Evolutionary conservation across 2,888 invertebrate species (phyloP), one percentile per base, ranked within the genome.

Genomic region (Gortyna flavago): DNA sequence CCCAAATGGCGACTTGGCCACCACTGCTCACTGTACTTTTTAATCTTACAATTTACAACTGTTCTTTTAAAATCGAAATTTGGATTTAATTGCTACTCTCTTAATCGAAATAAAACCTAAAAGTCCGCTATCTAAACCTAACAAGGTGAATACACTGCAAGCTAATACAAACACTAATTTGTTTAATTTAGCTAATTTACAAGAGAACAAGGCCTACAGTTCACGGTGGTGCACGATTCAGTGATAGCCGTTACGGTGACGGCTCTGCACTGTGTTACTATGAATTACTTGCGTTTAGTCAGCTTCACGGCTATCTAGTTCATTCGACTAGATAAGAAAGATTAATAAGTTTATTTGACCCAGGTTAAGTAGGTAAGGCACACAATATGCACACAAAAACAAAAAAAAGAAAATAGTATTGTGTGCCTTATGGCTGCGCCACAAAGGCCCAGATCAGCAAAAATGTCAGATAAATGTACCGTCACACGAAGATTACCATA

Each of bases 191-290:
- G 70, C 69, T 75, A 83, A 85, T 85, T 85, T 79, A 70, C 77
- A 78, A 83, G 82, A 72, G 73, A 81, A 87, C 80, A 83, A 71
- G 66, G 59, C 64, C 35, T 72, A 76, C 54, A 74, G 81, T 86
- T 88, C 76, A 88, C 84, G 80, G 85, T 79, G 64, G n/a, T 85
- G 78, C 78, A 72, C 83, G 88, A 88, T 88, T 75, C 75, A 41
- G 64, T 74, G 87, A 88, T 88, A 88, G 81, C n/a, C 85, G 88
- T 88, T 81, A 81, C 87, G 87, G 77, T 85, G 85, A 78, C 83
- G 79, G 85, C 62, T 18, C 65, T 57, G 51, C 62, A 81, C 85
- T 65, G 86, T 83, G 83, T 88, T 88, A 88, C 87, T 79, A 81
- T 81, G 83, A 76, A 77, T 86, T 83, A 80, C 75, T 77, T 86